Percentiles rank a stretch among this genome's conserved stretches.
phyloP scores from a whole-genome alignment of 2,113 vertebrate species.

The Setophaga kirtlandii region DNA sequence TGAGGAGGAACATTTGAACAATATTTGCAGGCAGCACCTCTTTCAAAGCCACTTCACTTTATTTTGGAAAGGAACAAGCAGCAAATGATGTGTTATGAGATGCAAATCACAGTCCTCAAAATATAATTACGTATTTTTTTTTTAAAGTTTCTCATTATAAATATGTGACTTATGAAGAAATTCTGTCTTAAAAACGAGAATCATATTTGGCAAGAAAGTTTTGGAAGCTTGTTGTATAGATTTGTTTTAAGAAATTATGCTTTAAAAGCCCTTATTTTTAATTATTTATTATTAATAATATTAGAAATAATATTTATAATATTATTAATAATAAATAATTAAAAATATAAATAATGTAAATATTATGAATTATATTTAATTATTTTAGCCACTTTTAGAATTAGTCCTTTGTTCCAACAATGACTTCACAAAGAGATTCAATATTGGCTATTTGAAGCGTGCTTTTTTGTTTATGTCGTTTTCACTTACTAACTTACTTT shows the following conservation, averaged over 20 bases:
- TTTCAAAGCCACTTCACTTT: not conserved
- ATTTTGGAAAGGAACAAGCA: not conserved
- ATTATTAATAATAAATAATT: too few species aligned
- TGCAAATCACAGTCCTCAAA: not conserved
- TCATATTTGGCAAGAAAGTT: not conserved
- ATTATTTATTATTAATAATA: not conserved
- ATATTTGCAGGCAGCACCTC: not conserved
- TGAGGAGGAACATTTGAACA: constrained; percentile 40
- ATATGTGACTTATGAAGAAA: not conserved
- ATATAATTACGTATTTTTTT: not conserved
- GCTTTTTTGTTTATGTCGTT: not conserved
- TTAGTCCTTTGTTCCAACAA: not conserved
- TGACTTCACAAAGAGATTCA: constrained; percentile 1
- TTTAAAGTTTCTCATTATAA: not conserved
- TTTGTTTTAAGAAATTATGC: not conserved
- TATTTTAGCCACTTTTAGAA: not conserved
- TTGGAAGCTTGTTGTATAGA: not conserved
- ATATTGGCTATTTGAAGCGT: not conserved
- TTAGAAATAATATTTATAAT: too few species aligned
- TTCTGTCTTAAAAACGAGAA: not conserved
- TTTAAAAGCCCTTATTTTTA: not conserved
- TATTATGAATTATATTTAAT: too few species aligned
- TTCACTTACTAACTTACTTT: not conserved
- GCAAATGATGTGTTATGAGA: not conserved
- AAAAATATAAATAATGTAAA: too few species aligned